Conservation (phyloP, 1,140 invertebrate genomes). For the Caenorhabditis tropicalis region DNA sequence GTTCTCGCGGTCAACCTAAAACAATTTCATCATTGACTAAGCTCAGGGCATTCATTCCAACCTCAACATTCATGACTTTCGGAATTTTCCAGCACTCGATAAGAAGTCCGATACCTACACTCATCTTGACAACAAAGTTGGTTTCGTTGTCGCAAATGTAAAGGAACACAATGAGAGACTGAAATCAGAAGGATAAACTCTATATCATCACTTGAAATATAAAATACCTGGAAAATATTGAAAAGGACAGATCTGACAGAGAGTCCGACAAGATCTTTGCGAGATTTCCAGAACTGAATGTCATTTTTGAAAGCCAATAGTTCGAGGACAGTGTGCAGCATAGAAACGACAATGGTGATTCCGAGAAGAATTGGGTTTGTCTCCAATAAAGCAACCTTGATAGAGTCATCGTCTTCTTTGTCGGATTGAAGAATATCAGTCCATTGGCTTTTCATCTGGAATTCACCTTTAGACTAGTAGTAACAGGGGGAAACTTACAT, state of each 20-base stretch:
- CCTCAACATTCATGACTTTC: constrained; percentile 76
- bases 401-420: constrained; percentile 85
- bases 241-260: constrained; percentile 55
- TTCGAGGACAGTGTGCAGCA: constrained; percentile 96
- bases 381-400: constrained; percentile 94
- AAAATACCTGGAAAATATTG: constrained; percentile 78
- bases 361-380: constrained; percentile 94
- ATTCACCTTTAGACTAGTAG: constrained; percentile 66
- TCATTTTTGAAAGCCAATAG: constrained; percentile 99
- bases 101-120: constrained; percentile 82
- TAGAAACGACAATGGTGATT: constrained; percentile 88
- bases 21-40: background rate
- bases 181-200: background rate
- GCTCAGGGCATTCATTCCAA: too few relatives aligned
- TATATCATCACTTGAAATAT: background rate
- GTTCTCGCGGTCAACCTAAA: constrained; percentile 45
- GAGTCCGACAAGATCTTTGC: constrained; percentile 85
- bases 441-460: constrained; percentile 75
- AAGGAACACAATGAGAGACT: constrained; percentile 76
- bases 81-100: constrained; percentile 99
- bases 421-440: constrained; percentile 73
- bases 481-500: constrained; percentile 61
- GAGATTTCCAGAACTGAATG: constrained; percentile 99
- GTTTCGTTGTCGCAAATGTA: constrained; percentile 95
- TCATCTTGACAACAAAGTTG: constrained; percentile 85